Base-by-base conservation (phyloP, 2,113 vertebrate genomes). In the Hydropotes inermis region DNA sequence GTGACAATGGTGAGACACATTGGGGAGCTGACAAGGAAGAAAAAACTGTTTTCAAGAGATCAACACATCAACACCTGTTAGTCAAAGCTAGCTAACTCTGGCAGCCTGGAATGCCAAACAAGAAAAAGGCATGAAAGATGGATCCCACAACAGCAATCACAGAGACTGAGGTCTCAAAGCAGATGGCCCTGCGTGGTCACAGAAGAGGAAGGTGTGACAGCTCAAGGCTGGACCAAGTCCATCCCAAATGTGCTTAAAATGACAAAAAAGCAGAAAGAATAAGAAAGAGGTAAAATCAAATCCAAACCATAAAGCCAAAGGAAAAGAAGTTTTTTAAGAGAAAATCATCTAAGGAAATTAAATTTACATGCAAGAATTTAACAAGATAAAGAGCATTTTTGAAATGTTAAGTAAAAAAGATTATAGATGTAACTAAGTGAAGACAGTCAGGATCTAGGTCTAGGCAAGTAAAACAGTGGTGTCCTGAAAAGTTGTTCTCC, bases 41-140 rank as follows among this genome's bases (percentile, higher is more conserved):
- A 86, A 36, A 43, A 82, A 43, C 64, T 83, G 61, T 94, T 96
- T 94, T 81, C 54, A 96, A 93, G 81, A 89, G 50, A 94, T 94
- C 94, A 93, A 61, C 78, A 96, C 27, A 89, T 97, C 83, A 94
- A 70, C 92, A 96, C 92, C 89, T 97, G 64, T 36, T 89, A 54
- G 55, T 89, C 70, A 88, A 94, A 97, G 54, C 52, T 21, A 60
- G 30, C 88, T 93, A 89, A 67, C 61, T 81, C 76, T 8, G 17
- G 88, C 33, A 94, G 81, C 54, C 76, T 25, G 1, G 50, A 86
- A 94, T 50, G 45, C 60, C 85, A 74, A 67, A 36, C 52, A 76
- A 88, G 27, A 83, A 83, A 82, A 76, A 89, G 33, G 23, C 58
- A 55, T 43, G 61, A 82, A 93, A 52, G 74, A 95, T 13, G 58